Base-by-base conservation (phyloP, 2,113 vertebrate species). In the Semicossyphus pulcher region DNA sequence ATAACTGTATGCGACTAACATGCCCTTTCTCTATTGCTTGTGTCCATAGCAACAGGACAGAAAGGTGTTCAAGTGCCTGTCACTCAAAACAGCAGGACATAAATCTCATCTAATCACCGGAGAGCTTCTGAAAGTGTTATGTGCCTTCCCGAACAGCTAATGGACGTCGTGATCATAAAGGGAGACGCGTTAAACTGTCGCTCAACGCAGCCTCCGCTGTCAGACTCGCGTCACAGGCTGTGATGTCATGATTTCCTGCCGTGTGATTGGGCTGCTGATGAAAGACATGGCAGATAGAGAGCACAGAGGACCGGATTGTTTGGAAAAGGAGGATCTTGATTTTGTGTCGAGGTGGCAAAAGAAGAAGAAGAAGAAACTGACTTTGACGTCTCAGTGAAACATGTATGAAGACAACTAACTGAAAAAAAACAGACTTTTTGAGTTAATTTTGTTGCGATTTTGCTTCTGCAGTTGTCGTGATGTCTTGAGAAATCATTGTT, bases 61-160 rank as follows among this genome's bases (percentile, higher is more conserved):
- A 95, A 95, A 83, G 95, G 93, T 45, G 91, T 94, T 42, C 92
- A 95, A 87, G 94, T 95, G 83, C 91, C 94, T 29, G 94, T 94
- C 39, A 93, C 91, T 79, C 95, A 93, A 81, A 93, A 89, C 36
- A 80, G 85, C 70, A 94, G 90, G 86, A 93, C 91, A 63, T 96
- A 92, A 92, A 54, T 79, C 45, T 78, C 69, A 42, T 70, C 8
- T 60, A 68, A 71, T 74, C 62, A 60, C 61, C 59, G 74, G 53
- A 73, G 77, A 74, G 84, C 73, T 81, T 83, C 72, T 61, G 25
- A 78, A 66, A 65, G 63, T 51, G 75, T 81, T 56, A 81, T 42
- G 87, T 90, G 89, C 86, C 91, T 91, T 91, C 84, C 73, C 31
- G 48, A 36, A 72, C 73, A 71, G 80, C 77, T 86, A 48, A 79